These are phyloP conservation scores for Sphyrna mokarran DNA, from an alignment of 2,113 vertebrate species.

Conservation along the genomic window DNA sequence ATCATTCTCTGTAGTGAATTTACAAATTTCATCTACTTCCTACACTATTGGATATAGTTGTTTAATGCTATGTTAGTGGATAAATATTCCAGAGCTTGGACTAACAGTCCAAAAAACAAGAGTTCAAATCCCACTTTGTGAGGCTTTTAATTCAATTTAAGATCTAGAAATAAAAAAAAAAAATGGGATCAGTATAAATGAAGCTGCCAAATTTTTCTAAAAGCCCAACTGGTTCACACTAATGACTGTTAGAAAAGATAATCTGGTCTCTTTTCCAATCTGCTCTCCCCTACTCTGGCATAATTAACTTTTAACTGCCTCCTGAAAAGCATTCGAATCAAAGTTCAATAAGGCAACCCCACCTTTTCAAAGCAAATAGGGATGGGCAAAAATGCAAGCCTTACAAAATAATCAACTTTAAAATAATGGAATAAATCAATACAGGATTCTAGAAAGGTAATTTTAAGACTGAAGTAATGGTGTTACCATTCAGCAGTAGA, in stretches of 20 bases:
- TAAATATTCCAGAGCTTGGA: background rate
- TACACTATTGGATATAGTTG: background rate
- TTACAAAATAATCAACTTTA: background rate
- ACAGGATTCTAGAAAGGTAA: background rate
- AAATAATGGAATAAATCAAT: background rate
- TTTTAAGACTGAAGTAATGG: background rate
- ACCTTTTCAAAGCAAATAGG: background rate
- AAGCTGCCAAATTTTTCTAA: background rate
- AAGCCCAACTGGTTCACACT: background rate
- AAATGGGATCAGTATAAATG: background rate
- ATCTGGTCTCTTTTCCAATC: background rate
- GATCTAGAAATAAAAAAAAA: background rate
- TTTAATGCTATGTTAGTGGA: background rate
- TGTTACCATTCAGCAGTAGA: background rate
- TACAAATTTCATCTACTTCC: background rate
- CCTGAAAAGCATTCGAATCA: background rate
- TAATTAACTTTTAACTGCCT: background rate
- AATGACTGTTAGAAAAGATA: background rate
- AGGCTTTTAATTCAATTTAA: background rate
- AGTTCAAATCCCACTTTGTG: background rate
- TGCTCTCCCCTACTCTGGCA: background rate
- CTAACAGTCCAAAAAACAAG: background rate
- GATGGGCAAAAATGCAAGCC: background rate
- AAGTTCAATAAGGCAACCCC: background rate
- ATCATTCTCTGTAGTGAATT: background rate